Evolutionary conservation across 2,888 invertebrate genomes (phyloP).

Genomic region (Diogma glabrata): DNA sequence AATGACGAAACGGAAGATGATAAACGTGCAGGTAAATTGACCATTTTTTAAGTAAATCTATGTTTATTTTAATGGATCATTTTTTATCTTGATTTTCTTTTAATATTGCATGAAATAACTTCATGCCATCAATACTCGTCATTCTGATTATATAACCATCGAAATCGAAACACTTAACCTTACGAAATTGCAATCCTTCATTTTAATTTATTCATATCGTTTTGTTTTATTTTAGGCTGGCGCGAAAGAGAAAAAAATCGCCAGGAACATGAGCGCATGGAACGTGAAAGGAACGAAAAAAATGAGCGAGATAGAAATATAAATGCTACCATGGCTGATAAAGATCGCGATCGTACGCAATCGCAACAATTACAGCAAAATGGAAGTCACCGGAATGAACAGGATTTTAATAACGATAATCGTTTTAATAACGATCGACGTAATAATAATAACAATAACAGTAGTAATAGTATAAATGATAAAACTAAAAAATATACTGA

Average conservation of each 20-base stretch:
- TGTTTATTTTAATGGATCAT: too few species aligned
- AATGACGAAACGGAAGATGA: constrained; percentile 23
- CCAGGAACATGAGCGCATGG: constrained; percentile 18
- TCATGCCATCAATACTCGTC: too few species aligned
- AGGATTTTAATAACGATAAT: constrained; percentile 69
- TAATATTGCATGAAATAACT: too few species aligned
- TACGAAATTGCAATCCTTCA: too few species aligned
- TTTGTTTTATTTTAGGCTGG: constrained; percentile 11
- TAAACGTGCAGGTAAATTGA: constrained; percentile 18
- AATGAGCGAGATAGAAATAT: constrained; percentile 21
- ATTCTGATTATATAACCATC: too few species aligned
- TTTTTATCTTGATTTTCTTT: too few species aligned
- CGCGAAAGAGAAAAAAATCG: constrained; percentile 19
- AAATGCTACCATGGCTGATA: constrained; percentile 16
- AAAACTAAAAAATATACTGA: constrained; percentile 2
- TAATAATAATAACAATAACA: neutral
- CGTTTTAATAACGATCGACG: constrained; percentile 67
- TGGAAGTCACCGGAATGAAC: constrained; percentile 57
- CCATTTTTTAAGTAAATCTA: too few species aligned
- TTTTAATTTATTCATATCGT: neutral
- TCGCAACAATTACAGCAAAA: constrained; percentile 20
- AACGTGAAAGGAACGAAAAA: constrained; percentile 20
- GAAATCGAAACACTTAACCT: too few species aligned
- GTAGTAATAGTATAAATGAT: neutral
- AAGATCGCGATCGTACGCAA: constrained; percentile 10